phyloP scores from a whole-genome alignment of 2,113 vertebrate genomes.

The Paracanthobrama guichenoti region DNA sequence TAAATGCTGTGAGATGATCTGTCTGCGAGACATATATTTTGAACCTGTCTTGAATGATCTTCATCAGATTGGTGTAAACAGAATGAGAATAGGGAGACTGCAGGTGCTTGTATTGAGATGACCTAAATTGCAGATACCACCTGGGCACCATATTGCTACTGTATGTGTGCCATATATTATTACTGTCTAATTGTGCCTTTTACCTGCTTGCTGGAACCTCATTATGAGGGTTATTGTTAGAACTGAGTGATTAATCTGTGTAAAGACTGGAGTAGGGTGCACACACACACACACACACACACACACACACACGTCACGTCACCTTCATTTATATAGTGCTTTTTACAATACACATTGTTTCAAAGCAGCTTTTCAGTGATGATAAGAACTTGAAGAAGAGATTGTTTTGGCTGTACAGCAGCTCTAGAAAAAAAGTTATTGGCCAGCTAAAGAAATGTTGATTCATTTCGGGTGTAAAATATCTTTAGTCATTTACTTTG shows the following conservation, averaged over 20 bases:
- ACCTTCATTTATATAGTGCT: too few species aligned
- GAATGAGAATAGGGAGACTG: background rate
- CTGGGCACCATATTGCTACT: background rate
- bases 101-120: background rate
- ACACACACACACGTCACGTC: too few species aligned
- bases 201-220: background rate
- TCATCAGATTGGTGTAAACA: background rate
- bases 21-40: background rate
- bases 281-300: background rate
- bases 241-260: background rate
- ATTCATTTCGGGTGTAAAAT: too few species aligned
- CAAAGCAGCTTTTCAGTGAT: too few species aligned
- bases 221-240: background rate
- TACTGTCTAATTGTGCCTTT: background rate
- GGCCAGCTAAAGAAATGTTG: too few species aligned
- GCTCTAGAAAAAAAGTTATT: too few species aligned
- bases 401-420: too few species aligned
- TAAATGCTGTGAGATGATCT: background rate
- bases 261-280: background rate
- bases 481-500: too few species aligned
- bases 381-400: too few species aligned
- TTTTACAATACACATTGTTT: too few species aligned
- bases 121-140: background rate
- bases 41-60: background rate
- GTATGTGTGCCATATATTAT: background rate